Base-by-base conservation (phyloP, 2,113 vertebrate species). In the Oxygymnocypris stewartii region DNA sequence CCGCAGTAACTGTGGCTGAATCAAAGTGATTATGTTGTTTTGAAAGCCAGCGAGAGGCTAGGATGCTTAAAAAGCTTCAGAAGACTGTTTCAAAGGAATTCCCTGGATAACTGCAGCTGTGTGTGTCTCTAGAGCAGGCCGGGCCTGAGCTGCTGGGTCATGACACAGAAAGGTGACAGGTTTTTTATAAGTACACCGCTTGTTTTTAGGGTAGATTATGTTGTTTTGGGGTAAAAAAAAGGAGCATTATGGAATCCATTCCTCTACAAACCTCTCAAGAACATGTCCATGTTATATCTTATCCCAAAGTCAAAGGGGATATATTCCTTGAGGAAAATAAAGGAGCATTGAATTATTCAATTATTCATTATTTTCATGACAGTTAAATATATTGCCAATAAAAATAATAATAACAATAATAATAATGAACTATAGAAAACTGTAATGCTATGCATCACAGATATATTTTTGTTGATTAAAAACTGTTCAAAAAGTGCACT, bases 11-110 rank as follows among this genome's bases (percentile, higher is more conserved):
- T 61, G 54, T 40, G 42, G 37, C 73, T 76, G 73, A 67, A 65
- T 81, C 79, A 65, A 81, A 65, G 59, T 28, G 18, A 81, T 81
- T 81, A 81, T 79, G 51, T 59, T 79, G 77, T 79, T 79, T 37
- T 79, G 77, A 37, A 80, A 42, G 37, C 40, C 12, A 5, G 3
- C 1, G 6, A 42, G 57, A 25, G 54, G 78, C 54, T 80, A 42
- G 42, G 35, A 63, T 63, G 37, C 78, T n/a, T 79, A 63, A 59
- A 79, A 65, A 65, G n/a, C 40, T 65, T 16, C 42, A 0, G 40
- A 65, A 65, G 79, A 81, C 13, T 28, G 40, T 47, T 65, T 81
- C 59, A 65, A 31, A 81, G 59, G 14, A 47, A 47, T 28, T 81
- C 59, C 79, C 40, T 1, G 40, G 14, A 81, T n/a, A 81, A 63